phyloP scores from a whole-genome alignment of 23 tunicate species.

The Halocynthia roretzi region DNA sequence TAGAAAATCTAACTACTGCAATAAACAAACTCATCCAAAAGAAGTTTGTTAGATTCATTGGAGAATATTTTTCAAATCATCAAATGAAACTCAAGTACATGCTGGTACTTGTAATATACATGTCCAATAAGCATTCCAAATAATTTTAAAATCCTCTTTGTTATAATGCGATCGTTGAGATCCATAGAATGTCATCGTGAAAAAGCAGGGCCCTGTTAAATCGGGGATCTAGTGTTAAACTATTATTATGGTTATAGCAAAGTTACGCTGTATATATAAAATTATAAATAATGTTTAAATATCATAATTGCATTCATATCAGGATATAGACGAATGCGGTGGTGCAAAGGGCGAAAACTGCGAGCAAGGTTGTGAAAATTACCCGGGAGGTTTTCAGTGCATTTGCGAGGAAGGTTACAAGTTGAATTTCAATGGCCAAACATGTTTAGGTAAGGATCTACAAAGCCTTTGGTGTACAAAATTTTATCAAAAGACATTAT shows the following conservation, averaged over 20 bases:
- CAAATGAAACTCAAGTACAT: too few species aligned
- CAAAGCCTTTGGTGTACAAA: neutral
- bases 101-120: too few species aligned
- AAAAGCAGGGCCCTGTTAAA: too few species aligned
- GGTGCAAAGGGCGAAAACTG: neutral
- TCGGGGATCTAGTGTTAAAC: too few species aligned
- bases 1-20: neutral
- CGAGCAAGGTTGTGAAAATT: neutral
- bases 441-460: conserved; percentile 2
- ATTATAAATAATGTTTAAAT: neutral
- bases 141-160: too few species aligned
- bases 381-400: neutral
- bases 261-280: too few species aligned
- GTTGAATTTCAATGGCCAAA: neutral
- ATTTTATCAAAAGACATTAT: too few species aligned
- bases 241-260: too few species aligned
- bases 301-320: neutral
- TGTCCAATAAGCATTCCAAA: too few species aligned
- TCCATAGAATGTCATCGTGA: too few species aligned
- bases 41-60: neutral
- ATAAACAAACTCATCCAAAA: neutral
- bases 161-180: too few species aligned
- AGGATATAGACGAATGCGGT: conserved; percentile 6
- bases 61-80: too few species aligned
- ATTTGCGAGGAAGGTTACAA: neutral